Evolutionary conservation across 2,113 vertebrate genomes (phyloP).

Genomic region (Rhinichthys klamathensis): DNA sequence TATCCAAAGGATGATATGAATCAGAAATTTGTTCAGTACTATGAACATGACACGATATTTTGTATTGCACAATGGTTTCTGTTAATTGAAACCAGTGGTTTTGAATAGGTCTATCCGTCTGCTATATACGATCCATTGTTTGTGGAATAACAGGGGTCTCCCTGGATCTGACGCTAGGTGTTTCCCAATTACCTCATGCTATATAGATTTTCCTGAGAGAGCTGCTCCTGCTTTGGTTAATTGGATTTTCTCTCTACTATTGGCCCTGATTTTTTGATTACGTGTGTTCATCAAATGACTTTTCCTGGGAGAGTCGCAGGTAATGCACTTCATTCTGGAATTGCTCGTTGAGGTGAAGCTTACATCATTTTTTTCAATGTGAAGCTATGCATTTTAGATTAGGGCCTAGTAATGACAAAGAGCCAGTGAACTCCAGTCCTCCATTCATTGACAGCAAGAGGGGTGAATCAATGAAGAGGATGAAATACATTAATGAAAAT

Average conservation of each 20-base stretch:
- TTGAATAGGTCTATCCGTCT: background rate
- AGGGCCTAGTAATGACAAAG: background rate
- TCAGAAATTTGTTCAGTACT: background rate
- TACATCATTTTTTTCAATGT: slow-evolving; percentile 1
- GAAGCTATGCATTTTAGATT: slow-evolving; percentile 30
- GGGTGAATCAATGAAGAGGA: slow-evolving; percentile 16
- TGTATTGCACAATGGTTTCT: background rate
- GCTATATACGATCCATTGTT: background rate
- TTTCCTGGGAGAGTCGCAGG: slow-evolving; percentile 25
- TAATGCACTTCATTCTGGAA: slow-evolving; percentile 8
- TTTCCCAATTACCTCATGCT: slow-evolving; percentile 36
- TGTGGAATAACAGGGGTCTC: slow-evolving; percentile 24
- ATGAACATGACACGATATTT: background rate
- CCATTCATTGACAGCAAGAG: slow-evolving; percentile 6
- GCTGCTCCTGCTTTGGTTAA: slow-evolving; percentile 19
- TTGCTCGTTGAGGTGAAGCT: background rate
- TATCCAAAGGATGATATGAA: background rate
- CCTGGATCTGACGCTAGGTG: slow-evolving; percentile 11
- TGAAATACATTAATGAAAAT: background rate
- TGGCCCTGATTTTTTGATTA: slow-evolving; percentile 22
- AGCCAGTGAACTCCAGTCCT: background rate
- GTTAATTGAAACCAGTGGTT: background rate
- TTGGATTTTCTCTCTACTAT: slow-evolving; percentile 33
- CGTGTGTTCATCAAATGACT: slow-evolving; percentile 10
- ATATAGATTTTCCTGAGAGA: slow-evolving; percentile 33